Base-by-base conservation (phyloP, 2,797 vertebrate genomes). In the Synaphobranchus kaupii region DNA sequence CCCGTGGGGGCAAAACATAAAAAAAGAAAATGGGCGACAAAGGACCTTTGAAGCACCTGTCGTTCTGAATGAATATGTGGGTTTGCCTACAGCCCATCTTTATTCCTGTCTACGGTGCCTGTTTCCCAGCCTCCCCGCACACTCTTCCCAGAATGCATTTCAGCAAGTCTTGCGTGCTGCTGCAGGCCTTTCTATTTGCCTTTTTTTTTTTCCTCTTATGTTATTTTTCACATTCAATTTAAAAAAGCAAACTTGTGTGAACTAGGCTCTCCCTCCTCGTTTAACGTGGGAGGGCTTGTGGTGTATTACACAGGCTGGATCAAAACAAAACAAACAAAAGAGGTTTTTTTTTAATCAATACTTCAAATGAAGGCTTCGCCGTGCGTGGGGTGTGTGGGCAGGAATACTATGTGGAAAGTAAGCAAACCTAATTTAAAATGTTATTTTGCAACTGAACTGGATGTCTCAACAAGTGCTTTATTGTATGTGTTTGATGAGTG, bases 401-500 rank as follows among this genome's bases (percentile, higher is more conserved):
- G 68, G 73, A 84, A 56, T 91, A 88, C 93, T 92, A 89, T 87
- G 87, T 90, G 93, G 94, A 95, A 94, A 93, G 94, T 94, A 95
- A 93, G 90, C 90, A 92, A 93, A 91, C 88, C 89, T 88, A 44
- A 34, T 84, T 39, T 60, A n/a, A 83, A 73, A 87, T 82, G 87
- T 80, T 87, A 83, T 58, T 90, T 91, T 89, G 91, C 87, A 90
- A 94, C 93, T 91, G 94, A 94, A 92, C 91, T 93, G 93, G 94
- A 95, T 94, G 93, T 95, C 92, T 95, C 92, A 93, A 93, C 93
- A 96, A 96, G 94, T 95, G 95, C 95, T 95, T 96, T 95, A 95
- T 91, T 92, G 91, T 90, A 86, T 86, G 85, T 85, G 86, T 90
- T 93, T 76, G 87, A 82, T 56, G 9, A 8, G 9, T 5, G 63